A percentile compares a stretch with the other conserved stretches of the same genome.
These are phyloP conservation scores for Drosophila repleta DNA, from an alignment of 1,140 invertebrate species.

Conservation along the genomic window DNA sequence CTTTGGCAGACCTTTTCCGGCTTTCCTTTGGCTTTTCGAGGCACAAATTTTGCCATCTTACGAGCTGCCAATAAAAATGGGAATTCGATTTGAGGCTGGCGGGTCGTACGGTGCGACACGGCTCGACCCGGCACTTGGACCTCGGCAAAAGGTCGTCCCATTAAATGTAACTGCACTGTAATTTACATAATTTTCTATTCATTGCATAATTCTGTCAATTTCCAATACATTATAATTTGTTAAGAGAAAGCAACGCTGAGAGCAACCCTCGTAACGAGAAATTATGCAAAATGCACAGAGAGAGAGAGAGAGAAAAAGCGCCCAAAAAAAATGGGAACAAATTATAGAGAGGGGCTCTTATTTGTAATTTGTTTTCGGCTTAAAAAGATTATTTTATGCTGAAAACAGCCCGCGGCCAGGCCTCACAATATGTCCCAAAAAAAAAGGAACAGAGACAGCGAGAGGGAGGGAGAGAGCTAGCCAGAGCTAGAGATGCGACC, in stretches of 20 bases:
- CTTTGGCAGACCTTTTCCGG: conserved; percentile 2
- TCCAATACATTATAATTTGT: conserved; percentile 84
- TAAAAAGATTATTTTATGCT: conserved; percentile 82
- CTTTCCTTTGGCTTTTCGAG: neutral
- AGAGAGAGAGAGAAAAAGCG: conserved; percentile 25
- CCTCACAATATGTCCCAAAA: conserved; percentile 66
- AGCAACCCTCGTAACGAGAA: conserved; percentile 36
- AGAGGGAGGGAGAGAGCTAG: conserved; percentile 33
- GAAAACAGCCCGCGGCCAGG: conserved; percentile 72
- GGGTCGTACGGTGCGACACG: conserved; percentile 15
- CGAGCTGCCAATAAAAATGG: conserved; percentile 49
- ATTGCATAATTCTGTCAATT: conserved; percentile 84
- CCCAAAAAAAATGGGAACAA: conserved; percentile 41
- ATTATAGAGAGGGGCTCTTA: conserved; percentile 63
- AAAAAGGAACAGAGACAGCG: neutral
- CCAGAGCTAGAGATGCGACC: conserved; percentile 33
- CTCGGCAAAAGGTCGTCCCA: conserved; percentile 67
- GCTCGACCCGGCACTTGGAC: too few relatives aligned
- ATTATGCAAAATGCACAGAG: conserved; percentile 60
- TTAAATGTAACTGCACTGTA: conserved; percentile 83
- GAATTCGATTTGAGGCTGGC: conserved; percentile 43
- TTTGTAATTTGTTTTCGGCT: conserved; percentile 81
- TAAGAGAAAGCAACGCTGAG: conserved; percentile 49
- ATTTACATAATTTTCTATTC: conserved; percentile 84
- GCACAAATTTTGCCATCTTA: conserved; percentile 15